Evolutionary conservation across 2,888 invertebrate species (phyloP), one percentile per base, ranked within the genome.

Genomic region (Chromoteleia sp.): DNA sequence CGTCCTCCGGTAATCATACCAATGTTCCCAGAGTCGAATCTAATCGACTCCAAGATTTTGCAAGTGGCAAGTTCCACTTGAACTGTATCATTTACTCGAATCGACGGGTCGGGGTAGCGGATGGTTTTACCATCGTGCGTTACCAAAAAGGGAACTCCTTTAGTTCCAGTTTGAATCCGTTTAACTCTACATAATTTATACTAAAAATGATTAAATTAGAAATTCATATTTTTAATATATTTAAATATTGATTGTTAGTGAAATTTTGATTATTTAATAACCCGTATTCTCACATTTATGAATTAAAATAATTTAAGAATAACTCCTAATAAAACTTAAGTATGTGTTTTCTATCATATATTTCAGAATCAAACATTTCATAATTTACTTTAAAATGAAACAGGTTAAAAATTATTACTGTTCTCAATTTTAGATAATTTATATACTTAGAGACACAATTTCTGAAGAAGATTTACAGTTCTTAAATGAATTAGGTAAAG

Each of bases 1-100:
- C 98, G 96, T 85, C 99, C 99, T 92, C 99, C 99, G 86, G 99
- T 99, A 92, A 99, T 98, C 99, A 99, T 99, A 93, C 98, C 99
- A 91, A 99, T 93, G 93, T 99, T 99, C 96, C 97, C 98, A 73
- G 98, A 96, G 90, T 99, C 99, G 92, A 99, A 99, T 93, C 98
- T 98, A 92, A 99, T 98, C 93, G 96, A 98, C 92, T 99, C 99
- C 92, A 98, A 96, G 91, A 99, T 98, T 93, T 99, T 99, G 85
- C 96, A 95, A 79, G 96, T 95, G 85, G 96, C 96, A 89, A 99
- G 98, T 92, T 99, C 99, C 77, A 99, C 93, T 92, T 98, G 98
- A 87, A 99, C 95, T 78, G 99, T 98, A 93, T 99, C 99, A 90
- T 98, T 97, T 83, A 97, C 97, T 93, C 98, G 99, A 92, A 99